Evolutionary conservation across 2,113 vertebrate genomes (phyloP).

Genomic region (Tachysurus vachellii): DNA sequence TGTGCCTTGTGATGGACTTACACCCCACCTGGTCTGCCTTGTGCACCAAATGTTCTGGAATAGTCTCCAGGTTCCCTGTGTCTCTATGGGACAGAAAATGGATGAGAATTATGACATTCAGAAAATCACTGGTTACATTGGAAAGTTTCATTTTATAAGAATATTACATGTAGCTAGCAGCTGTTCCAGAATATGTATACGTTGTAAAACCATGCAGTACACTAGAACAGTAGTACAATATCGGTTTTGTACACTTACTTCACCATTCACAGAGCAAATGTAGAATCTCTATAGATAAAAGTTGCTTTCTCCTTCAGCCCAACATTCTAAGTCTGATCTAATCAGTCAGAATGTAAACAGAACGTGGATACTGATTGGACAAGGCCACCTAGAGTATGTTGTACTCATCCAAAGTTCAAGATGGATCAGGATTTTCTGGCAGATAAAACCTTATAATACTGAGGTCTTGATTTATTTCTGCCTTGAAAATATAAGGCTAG

Average conservation of each 20-base stretch:
- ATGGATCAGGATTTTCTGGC: neutral
- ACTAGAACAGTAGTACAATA: too few species aligned
- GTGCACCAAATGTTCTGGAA: too few species aligned
- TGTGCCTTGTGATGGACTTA: too few species aligned
- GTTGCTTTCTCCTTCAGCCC: neutral
- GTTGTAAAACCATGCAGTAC: neutral
- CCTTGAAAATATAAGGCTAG: slow-evolving; percentile 16
- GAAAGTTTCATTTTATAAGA: too few species aligned
- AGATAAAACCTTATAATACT: slow-evolving; percentile 4
- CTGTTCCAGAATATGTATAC: neutral
- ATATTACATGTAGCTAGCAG: too few species aligned
- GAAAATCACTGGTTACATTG: too few species aligned
- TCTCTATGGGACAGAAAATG: too few species aligned
- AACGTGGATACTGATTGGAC: neutral
- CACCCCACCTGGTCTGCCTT: too few species aligned
- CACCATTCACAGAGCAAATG: neutral
- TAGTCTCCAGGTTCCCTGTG: too few species aligned
- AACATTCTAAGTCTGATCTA: neutral
- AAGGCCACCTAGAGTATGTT: neutral
- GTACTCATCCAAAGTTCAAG: neutral
- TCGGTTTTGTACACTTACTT: neutral
- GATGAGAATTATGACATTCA: too few species aligned
- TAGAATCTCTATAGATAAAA: neutral
- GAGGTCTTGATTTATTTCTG: neutral
- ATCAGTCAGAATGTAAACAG: neutral